Base-by-base conservation (phyloP, 2,888 invertebrate genomes). In the Bhutanitis thaidina region DNA sequence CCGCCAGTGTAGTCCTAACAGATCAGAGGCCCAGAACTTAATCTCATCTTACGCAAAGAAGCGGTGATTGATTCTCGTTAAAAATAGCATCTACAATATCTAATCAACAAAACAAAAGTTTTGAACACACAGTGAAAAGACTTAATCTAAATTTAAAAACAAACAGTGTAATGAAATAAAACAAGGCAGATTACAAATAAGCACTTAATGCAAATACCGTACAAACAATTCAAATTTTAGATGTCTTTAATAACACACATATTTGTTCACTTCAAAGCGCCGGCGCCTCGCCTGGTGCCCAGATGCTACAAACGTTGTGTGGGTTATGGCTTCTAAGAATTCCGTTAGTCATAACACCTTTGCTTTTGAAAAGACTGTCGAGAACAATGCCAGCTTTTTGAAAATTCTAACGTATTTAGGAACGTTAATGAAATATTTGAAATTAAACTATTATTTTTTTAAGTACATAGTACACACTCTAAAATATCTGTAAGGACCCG, bases 281-380 rank as follows among this genome's bases (percentile, higher is more conserved):
- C 45, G 53, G 53, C 49, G 52, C 49, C 32, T 36, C 48, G 44
- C 16, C 35, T 49, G 41, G 29, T 16, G 29, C 7, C 49, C 53
- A 53, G 53, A 53, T 53, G 53, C 34, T 44, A 32, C 48, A 1
- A 15, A 30, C 29, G 34, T 20, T 25, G 43, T 20, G 5, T 5
- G 5, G 20, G 20, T 32, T 34, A 38, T 20, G 30, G 32, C 46
- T 52, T 52, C 46, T 8, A 9, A 32, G 45, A 47, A 46, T 45
- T 40, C n/a, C 30, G 5, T 32, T 32, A 15, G 27, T 49, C 38
- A 39, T 44, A 49, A 39, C 30, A 37, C 43, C 25, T 32, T 20
- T 29, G 39, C 29, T 36, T 43, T 43, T 14, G 16, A 27, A 35
- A 10, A 38, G 15, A 16, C 25, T 35, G 25, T 4, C 27, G 8